Percentiles rank a stretch among this genome's conserved stretches.
Evolutionary conservation across 2,888 invertebrate species (phyloP).

Genomic region (Portevinia maculata): DNA sequence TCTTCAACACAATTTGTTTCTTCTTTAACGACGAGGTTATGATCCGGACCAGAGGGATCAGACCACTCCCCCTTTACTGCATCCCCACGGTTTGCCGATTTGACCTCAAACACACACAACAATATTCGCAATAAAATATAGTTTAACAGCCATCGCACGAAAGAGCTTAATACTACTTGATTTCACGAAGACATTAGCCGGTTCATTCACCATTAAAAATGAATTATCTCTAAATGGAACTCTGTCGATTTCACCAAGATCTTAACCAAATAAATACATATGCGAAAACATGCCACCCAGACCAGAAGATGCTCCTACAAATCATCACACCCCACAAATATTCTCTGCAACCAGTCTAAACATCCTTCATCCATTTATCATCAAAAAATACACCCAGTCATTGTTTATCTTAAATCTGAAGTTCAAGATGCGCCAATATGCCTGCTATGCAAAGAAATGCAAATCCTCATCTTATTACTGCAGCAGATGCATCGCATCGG

Average conservation of each 20-base stretch:
- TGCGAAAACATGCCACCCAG: conserved; percentile 10
- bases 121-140: too few relatives aligned
- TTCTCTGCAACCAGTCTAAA: conserved; percentile 36
- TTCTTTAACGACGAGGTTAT: too few relatives aligned
- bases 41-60: too few relatives aligned
- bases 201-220: too few relatives aligned
- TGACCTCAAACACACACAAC: too few relatives aligned
- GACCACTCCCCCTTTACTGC: too few relatives aligned
- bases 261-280: conserved; percentile 17
- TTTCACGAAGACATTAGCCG: too few relatives aligned
- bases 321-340: conserved; percentile 15
- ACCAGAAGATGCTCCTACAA: conserved; percentile 1
- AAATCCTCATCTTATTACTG: not conserved
- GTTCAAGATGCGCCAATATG: conserved; percentile 55
- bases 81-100: too few relatives aligned
- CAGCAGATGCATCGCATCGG: conserved; percentile 4
- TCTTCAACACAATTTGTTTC: too few relatives aligned
- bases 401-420: conserved; percentile 62
- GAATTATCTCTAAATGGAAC: not conserved
- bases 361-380: conserved; percentile 31
- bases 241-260: not conserved
- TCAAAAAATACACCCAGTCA: conserved; percentile 8
- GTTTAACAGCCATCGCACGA: too few relatives aligned
- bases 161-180: too few relatives aligned
- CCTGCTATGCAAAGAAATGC: conserved; percentile 12